Evolutionary conservation across 2,888 invertebrate genomes (phyloP).

Genomic region (Mythimna impura): DNA sequence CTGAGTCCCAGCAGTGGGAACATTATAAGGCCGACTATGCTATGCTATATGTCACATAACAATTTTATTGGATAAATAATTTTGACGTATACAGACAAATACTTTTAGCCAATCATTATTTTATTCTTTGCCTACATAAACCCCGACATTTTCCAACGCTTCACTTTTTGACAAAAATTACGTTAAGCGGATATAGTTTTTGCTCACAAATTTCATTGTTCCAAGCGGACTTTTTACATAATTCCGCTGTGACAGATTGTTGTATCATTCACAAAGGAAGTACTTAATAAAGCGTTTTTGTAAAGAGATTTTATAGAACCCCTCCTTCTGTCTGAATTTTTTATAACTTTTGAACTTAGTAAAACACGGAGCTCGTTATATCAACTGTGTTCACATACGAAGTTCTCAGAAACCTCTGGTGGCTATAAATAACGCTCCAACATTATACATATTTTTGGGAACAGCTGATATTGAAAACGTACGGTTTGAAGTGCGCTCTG

Average conservation of each 20-base stretch:
- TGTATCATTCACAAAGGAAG: slow-evolving; percentile 8
- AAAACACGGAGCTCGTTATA: slow-evolving; percentile 22
- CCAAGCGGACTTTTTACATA: slow-evolving; percentile 11
- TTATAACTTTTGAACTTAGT: slow-evolving; percentile 15
- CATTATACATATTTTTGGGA: slow-evolving; percentile 64
- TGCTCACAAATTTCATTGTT: slow-evolving; percentile 27
- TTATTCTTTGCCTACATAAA: neutral
- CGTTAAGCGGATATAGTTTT: slow-evolving; percentile 12
- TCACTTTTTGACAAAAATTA: slow-evolving; percentile 29
- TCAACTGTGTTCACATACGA: slow-evolving; percentile 43
- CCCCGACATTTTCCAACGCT: slow-evolving; percentile 4
- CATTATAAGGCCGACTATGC: too few relatives aligned
- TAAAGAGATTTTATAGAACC: neutral
- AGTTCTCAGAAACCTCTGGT: slow-evolving; percentile 65
- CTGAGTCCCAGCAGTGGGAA: too few relatives aligned
- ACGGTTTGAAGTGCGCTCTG: slow-evolving; percentile 52
- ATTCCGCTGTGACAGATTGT: slow-evolving; percentile 12
- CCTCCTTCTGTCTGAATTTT: slow-evolving; percentile 9
- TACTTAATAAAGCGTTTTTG: neutral
- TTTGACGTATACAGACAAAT: neutral
- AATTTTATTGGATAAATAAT: slow-evolving; percentile 1
- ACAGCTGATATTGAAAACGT: slow-evolving; percentile 68
- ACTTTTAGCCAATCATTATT: slow-evolving; percentile 1
- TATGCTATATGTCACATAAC: too few relatives aligned
- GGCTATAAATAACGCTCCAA: slow-evolving; percentile 66